phyloP scores from a whole-genome alignment of 92 coral and sea anemone species.

The Micromussa lordhowensis region DNA sequence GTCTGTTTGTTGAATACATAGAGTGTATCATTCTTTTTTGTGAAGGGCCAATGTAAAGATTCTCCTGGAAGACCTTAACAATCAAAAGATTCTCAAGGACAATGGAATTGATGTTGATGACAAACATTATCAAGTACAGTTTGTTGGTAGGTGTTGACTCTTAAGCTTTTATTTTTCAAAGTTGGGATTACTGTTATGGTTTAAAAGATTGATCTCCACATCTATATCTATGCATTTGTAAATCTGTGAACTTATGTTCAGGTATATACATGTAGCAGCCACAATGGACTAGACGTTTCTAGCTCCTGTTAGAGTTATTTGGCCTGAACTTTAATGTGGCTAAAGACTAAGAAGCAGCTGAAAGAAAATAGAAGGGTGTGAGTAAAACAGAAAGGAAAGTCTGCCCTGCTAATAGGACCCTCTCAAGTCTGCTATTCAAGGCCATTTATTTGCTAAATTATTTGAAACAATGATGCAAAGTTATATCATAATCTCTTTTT shows the following conservation, averaged over 20 bases:
- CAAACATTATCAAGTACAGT: too few species aligned
- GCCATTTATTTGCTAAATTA: background rate
- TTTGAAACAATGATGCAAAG: background rate
- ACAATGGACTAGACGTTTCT: too few species aligned
- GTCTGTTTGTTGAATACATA: background rate
- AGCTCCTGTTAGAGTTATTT: too few species aligned
- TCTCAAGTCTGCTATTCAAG: background rate
- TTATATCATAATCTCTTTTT: background rate
- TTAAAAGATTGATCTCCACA: background rate
- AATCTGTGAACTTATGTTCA: background rate
- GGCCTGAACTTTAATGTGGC: too few species aligned
- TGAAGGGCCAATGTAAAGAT: background rate
- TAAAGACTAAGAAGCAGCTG: background rate
- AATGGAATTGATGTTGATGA: background rate
- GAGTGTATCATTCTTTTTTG: background rate
- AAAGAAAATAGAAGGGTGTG: background rate
- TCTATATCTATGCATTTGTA: background rate
- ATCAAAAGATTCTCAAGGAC: background rate
- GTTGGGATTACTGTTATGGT: background rate
- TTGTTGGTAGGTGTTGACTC: too few species aligned
- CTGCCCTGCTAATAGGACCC: background rate
- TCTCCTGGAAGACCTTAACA: too few species aligned
- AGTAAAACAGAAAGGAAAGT: background rate
- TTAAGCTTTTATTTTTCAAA: background rate
- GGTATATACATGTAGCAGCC: background rate